Percentiles rank a stretch among this genome's conserved stretches.
These are phyloP conservation scores for Orius insidiosus DNA, from an alignment of 1,140 invertebrate genomes.

Conservation along the genomic window DNA sequence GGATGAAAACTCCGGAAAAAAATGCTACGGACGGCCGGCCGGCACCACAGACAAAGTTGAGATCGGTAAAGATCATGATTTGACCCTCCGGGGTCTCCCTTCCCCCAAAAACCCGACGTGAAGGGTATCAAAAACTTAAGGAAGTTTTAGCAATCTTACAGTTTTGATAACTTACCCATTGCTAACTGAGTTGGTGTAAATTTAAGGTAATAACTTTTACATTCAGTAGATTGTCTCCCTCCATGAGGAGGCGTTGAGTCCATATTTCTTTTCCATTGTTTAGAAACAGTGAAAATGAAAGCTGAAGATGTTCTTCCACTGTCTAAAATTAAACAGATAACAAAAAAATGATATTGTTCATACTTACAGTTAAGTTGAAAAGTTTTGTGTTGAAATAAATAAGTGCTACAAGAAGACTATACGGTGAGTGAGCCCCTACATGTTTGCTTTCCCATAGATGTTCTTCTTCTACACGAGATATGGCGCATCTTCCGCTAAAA, in stretches of 20 bases:
- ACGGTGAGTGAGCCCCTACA: constrained; percentile 82
- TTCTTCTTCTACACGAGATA: constrained; percentile 80
- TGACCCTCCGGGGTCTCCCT: no score
- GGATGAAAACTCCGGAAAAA: no score
- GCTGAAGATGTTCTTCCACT: constrained; percentile 77
- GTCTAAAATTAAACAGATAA: constrained; percentile 37
- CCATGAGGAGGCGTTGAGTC: background rate
- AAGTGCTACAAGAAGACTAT: constrained; percentile 77
- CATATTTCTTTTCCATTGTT: constrained; percentile 3
- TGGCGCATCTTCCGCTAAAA: constrained; percentile 58
- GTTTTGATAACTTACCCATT: no score
- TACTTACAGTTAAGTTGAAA: constrained; percentile 78
- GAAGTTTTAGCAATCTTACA: no score
- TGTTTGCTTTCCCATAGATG: constrained; percentile 90
- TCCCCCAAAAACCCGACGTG: no score
- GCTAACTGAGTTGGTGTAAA: no score
- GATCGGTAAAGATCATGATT: no score
- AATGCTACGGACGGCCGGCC: no score
- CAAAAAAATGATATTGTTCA: constrained; percentile 17
- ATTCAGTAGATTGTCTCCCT: no score
- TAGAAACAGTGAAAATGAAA: constrained; percentile 47
- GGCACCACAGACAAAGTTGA: no score
- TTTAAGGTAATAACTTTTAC: no score
- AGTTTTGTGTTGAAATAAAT: constrained; percentile 95
- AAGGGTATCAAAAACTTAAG: no score